Evolutionary conservation across 2,888 invertebrate genomes (phyloP).

Genomic region (Cerceris rybyensis): DNA sequence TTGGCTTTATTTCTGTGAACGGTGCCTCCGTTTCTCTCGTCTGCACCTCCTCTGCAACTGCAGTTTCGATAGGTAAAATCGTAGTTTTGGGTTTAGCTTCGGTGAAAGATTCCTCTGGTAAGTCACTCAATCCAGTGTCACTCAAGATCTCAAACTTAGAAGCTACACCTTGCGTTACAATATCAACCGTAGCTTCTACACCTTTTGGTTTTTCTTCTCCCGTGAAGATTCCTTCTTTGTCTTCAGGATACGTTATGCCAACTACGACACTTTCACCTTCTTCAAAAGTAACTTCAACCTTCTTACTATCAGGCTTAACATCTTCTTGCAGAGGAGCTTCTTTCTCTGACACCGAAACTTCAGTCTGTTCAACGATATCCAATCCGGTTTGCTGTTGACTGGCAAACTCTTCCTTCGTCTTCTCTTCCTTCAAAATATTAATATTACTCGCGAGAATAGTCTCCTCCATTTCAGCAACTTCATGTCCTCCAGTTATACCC

Average conservation of each 20-base stretch:
- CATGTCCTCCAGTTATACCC: slow-evolving; percentile 72
- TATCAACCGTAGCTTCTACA: slow-evolving; percentile 72
- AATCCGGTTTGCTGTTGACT: slow-evolving; percentile 80
- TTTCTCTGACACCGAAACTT: slow-evolving; percentile 83
- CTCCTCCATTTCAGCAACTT: slow-evolving; percentile 77
- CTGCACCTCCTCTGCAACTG: slow-evolving; percentile 74
- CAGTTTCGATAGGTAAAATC: slow-evolving; percentile 72
- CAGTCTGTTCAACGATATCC: slow-evolving; percentile 81
- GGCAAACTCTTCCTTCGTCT: slow-evolving; percentile 73
- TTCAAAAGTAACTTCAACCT: slow-evolving; percentile 82
- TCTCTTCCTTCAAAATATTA: slow-evolving; percentile 77
- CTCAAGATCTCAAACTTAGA: slow-evolving; percentile 75
- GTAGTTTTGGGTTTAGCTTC: slow-evolving; percentile 69
- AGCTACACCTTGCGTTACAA: slow-evolving; percentile 72
- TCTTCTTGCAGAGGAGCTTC: slow-evolving; percentile 82
- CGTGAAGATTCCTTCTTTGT: slow-evolving; percentile 75
- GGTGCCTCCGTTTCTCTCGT: slow-evolving; percentile 76
- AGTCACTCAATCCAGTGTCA: slow-evolving; percentile 66
- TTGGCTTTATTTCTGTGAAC: slow-evolving; percentile 81
- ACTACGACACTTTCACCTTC: slow-evolving; percentile 85
- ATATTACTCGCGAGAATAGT: slow-evolving; percentile 71
- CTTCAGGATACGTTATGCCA: slow-evolving; percentile 81
- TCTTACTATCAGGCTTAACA: slow-evolving; percentile 83
- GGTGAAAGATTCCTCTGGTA: slow-evolving; percentile 54
- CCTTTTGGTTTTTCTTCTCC: slow-evolving; percentile 66